Evolutionary conservation across 2,113 vertebrate genomes (phyloP), one percentile per base, ranked within the genome.

Genomic region (Pongo abelii): DNA sequence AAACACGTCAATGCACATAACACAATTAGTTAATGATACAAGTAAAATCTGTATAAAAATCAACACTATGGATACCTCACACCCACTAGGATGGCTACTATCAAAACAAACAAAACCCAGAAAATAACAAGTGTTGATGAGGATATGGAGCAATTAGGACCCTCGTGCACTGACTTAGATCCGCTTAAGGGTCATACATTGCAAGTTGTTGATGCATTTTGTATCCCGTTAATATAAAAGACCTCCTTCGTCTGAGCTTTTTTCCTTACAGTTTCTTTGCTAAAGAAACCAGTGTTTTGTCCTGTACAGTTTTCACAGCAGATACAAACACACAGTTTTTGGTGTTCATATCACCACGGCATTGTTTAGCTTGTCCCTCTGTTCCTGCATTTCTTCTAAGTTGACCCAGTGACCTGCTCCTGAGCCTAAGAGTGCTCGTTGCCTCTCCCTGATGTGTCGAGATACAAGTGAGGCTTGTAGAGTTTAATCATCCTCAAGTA

Each of bases 321-420:
- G 6, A 32, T 64, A 64, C 27, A 30, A 64, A 64, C 32, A 61
- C 11, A 12, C 20, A 46, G n/a, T 81, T 32, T 67, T 48, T 43
- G 25, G 52, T 3, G 5, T 10, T 1, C 1, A 0, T 22, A 27
- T 52, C 6, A 7, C 69, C 43, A 8, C 11, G 8, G 23, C n/a
- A 18, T 2, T 16, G 4, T 17, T 9, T 50, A 89, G 35, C 30
- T 64, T 13, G 25, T 11, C 32, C 20, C 18, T 57, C 50, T 78
- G 23, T 70, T 72, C 5, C 18, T 8, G 1, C 17, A 35, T 89
- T 61, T 18, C 27, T 79, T 59, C 75, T 48, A 18, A 46, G 10
- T 8, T 27, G 10, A n/a, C 46, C 35, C 6, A 0, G 32, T 32
- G 20, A 20, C 48, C 67, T 11, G 4, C 38, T 11, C n/a, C 30